A percentile compares a stretch with the other conserved stretches of the same genome.
Conservation (phyloP, 2,113 vertebrate genomes). For the Prolemur simus region DNA sequence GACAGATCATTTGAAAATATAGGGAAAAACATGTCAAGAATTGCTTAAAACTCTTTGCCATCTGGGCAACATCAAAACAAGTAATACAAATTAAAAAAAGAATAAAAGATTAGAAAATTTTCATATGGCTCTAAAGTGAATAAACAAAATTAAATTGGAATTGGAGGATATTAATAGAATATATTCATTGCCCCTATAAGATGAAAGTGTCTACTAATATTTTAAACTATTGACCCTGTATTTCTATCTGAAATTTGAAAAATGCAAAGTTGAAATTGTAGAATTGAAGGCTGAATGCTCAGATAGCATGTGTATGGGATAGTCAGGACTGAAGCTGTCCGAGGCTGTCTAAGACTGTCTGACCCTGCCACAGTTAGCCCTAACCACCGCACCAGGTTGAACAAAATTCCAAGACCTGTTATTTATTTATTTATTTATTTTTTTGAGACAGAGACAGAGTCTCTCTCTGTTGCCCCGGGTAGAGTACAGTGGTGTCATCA, state of each 20-base stretch:
- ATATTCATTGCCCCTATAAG: neutral
- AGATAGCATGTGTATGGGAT: neutral
- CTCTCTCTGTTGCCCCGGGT: too few species aligned
- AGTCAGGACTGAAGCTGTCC: neutral
- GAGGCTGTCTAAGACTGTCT: neutral
- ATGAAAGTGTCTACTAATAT: neutral
- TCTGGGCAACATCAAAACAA: neutral
- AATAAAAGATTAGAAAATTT: neutral
- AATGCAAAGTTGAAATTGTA: neutral
- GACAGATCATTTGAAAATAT: slow-evolving; percentile 23
- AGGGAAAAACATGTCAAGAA: neutral
- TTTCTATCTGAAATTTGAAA: neutral
- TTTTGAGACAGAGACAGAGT: too few species aligned
- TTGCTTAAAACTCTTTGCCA: neutral
- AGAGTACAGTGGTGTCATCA: too few species aligned
- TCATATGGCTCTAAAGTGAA: neutral
- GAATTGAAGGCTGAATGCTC: neutral
- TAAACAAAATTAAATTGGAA: neutral
- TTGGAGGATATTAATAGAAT: neutral
- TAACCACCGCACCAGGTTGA: neutral
- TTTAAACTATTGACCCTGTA: neutral
- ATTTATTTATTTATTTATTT: too few species aligned
- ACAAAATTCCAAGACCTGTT: neutral
- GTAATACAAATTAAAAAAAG: neutral
- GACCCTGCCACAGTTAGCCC: neutral